phyloP scores from a whole-genome alignment of 2,113 vertebrate species.

The Channa argus region DNA sequence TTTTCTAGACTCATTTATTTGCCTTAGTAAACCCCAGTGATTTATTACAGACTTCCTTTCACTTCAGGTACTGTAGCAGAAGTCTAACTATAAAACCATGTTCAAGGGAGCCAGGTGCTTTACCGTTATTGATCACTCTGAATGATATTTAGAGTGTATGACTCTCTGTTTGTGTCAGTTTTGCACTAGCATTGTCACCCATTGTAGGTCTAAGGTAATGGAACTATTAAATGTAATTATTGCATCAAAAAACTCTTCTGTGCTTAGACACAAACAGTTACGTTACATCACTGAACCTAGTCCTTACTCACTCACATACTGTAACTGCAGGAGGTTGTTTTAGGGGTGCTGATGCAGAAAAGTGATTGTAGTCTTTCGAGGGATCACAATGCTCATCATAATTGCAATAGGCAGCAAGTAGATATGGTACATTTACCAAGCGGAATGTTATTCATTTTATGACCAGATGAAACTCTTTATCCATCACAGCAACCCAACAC shows the following conservation, averaged over 20 bases:
- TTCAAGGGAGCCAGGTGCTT: conserved; percentile 32
- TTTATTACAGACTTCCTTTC: conserved; percentile 52
- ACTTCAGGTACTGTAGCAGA: conserved; percentile 12
- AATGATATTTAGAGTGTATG: conserved; percentile 34
- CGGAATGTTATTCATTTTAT: conserved; percentile 38
- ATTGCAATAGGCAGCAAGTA: conserved; percentile 42
- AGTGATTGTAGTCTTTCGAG: conserved; percentile 41
- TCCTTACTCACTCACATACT: conserved; percentile 37
- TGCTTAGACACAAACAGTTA: conserved; percentile 35
- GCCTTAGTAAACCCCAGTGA: conserved; percentile 49
- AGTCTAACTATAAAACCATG: conserved; percentile 24
- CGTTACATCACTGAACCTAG: conserved; percentile 45
- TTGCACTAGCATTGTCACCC: conserved; percentile 13
- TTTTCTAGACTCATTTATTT: conserved; percentile 53
- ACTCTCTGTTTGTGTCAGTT: conserved; percentile 42
- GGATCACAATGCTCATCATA: conserved; percentile 39
- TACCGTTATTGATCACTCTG: conserved; percentile 49
- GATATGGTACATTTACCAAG: conserved; percentile 29
- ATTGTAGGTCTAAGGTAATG: conserved; percentile 18
- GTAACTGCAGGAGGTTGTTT: conserved; percentile 33
- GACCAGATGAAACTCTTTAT: conserved; percentile 26
- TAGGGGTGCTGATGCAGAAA: conserved; percentile 50
- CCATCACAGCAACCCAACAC: conserved; percentile 15
- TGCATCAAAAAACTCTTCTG: conserved; percentile 40
- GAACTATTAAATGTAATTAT: conserved; percentile 58